These are phyloP conservation scores for Cricetomys ansorgei DNA, from an alignment of 2,113 vertebrate genomes.

Conservation along the genomic window DNA sequence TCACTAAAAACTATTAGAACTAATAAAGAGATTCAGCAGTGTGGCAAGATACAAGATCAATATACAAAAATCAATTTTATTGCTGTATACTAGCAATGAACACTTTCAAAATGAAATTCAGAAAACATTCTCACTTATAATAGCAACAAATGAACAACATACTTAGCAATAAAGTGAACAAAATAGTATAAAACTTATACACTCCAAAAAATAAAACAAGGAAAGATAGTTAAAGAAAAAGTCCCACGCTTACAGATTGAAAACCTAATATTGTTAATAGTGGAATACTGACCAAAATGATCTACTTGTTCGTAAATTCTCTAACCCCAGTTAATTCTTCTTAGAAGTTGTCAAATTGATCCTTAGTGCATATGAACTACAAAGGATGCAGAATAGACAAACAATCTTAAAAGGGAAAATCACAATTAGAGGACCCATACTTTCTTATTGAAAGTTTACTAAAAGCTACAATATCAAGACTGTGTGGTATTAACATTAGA, in stretches of 20 bases:
- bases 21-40: constrained; percentile 49
- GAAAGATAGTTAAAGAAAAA: constrained; percentile 16
- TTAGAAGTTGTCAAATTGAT: not conserved
- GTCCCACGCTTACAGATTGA: not conserved
- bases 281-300: not conserved
- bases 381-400: not conserved
- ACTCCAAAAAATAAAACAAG: not conserved
- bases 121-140: constrained; percentile 46
- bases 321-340: not conserved
- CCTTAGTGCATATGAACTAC: not conserved
- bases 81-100: constrained; percentile 34
- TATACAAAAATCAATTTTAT: constrained; percentile 66
- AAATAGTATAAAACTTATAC: not conserved
- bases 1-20: constrained; percentile 46
- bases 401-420: constrained; percentile 48
- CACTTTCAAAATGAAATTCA: constrained; percentile 52
- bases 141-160: constrained; percentile 16
- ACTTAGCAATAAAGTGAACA: constrained; percentile 32
- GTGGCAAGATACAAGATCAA: constrained; percentile 57
- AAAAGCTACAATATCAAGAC: not conserved
- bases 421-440: not conserved
- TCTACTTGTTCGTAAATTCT: not conserved
- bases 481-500: not conserved
- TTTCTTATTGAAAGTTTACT: constrained; percentile 2
- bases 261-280: constrained; percentile 16